Evolutionary conservation across 1,140 invertebrate genomes (phyloP), one percentile per base, ranked within the genome.

Genomic region (Amyelois transitella): DNA sequence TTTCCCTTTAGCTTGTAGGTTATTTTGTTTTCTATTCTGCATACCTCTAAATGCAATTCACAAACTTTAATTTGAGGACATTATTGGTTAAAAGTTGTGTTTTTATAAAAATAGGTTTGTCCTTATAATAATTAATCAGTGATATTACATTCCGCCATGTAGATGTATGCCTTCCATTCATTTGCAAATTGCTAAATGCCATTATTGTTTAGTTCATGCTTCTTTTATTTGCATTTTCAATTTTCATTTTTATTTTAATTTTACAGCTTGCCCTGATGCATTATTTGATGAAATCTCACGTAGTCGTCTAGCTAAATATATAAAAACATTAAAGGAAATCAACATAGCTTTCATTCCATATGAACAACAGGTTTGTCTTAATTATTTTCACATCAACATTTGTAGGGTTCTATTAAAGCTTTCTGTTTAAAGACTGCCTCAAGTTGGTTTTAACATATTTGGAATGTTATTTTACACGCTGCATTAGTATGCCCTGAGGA

Each of bases 301-400:
- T 85, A 93, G 94, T 71, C 89, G 91, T 64, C 91, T 93, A 86
- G 93, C 94, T 81, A 98, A 97, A 90, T 94, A 92, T 89, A 97
- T 99, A 77, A 97, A 96, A 91, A 97, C 96, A 63, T 92, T 98
- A 81, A 98, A 98, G 92, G 98, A 99, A 91, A 98, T 99, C 90
- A 99, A 99, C 92, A 97, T 99, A 86, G 97, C 98, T 72, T 99
- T 99, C 90, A 93, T 99, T 75, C 96, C 98, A 25, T 98, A 98
- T 90, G 97, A 99, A 91, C 93, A 95, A 67, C 96, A 99, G 95
- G 97, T 97, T 94, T 91, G 90, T 85, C 43, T 1, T 14, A 14
- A 38, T 38, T 38, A 14, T 38, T 38, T 20, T 45, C 22, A 25
- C 18, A n/a, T 7, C 2, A 18, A 32, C 25, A 1, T 43, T 50